Evolutionary conservation across 2,797 vertebrate genomes (phyloP).

Genomic region (Eulemur rubriventer): DNA sequence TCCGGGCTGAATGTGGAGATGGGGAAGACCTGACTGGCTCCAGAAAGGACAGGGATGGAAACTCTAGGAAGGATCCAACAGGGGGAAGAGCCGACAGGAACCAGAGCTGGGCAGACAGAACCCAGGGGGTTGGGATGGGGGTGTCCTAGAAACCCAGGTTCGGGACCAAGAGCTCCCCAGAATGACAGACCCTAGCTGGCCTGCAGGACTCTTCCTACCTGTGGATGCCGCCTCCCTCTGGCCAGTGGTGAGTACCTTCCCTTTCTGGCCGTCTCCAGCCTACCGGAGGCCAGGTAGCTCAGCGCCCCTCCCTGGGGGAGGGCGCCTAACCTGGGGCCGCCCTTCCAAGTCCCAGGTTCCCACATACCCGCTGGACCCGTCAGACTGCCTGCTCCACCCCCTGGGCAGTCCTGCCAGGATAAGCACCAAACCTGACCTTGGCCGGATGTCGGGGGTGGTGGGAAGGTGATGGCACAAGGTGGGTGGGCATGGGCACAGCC

Average conservation of each 20-base stretch:
- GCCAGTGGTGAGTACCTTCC: not conserved
- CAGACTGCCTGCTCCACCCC: not conserved
- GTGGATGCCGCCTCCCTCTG: not conserved
- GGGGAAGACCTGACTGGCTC: not conserved
- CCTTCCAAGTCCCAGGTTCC: not conserved
- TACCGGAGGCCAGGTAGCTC: accelerated
- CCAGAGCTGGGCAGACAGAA: too few species aligned
- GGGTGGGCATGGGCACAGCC: too few species aligned
- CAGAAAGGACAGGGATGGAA: too few species aligned
- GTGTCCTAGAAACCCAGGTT: not conserved
- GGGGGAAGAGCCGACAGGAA: accelerated
- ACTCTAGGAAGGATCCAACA: not conserved
- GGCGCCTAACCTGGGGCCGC: not conserved
- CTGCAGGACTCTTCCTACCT: conserved; percentile 10
- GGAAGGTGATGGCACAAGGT: not conserved
- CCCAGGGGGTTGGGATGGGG: accelerated
- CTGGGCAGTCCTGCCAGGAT: not conserved
- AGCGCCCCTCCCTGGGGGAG: not conserved
- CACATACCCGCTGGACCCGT: not conserved
- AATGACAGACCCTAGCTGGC: accelerated
- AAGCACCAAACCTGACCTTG: not conserved
- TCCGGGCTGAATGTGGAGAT: not conserved
- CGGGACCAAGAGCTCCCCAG: accelerated
- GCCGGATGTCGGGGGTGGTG: not conserved
- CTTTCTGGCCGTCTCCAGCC: not conserved